phyloP scores from a whole-genome alignment of 2,888 invertebrate genomes.

The Tupiocoris notatus region DNA sequence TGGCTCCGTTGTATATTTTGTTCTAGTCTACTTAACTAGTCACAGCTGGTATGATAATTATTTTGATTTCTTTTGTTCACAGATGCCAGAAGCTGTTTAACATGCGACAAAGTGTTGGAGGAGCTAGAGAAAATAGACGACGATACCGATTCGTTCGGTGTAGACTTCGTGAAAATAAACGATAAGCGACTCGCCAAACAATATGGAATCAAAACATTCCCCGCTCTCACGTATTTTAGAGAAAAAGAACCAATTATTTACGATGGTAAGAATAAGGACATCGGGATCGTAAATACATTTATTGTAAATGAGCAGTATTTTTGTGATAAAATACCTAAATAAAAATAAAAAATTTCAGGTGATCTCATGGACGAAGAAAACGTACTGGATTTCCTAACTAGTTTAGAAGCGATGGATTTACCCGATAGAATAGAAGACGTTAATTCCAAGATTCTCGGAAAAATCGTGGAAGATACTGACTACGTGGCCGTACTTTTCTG shows the following conservation, averaged over 20 bases:
- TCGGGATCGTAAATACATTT: too few relatives aligned
- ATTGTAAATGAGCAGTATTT: too few relatives aligned
- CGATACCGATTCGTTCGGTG: constrained; percentile 91
- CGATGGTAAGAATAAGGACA: constrained; percentile 80
- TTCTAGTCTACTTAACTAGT: too few relatives aligned
- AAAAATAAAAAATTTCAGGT: too few relatives aligned
- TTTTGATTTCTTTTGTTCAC: constrained; percentile 52
- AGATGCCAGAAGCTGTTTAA: constrained; percentile 90
- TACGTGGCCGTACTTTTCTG: constrained; percentile 92
- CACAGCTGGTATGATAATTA: too few relatives aligned
- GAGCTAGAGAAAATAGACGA: constrained; percentile 93
- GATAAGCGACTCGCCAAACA: constrained; percentile 94
- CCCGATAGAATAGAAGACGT: constrained; percentile 95
- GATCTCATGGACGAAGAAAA: constrained; percentile 94
- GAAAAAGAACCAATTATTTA: constrained; percentile 95
- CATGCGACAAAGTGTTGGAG: constrained; percentile 86
- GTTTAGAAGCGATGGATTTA: constrained; percentile 90
- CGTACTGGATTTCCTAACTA: constrained; percentile 89
- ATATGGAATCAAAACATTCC: constrained; percentile 93
- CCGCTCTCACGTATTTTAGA: constrained; percentile 94
- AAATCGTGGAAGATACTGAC: constrained; percentile 87
- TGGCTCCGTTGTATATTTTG: too few relatives aligned
- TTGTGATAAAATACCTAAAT: too few relatives aligned
- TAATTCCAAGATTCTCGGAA: constrained; percentile 82
- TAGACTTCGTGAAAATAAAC: constrained; percentile 94